These are phyloP conservation scores for Oncorhynchus nerka DNA, from an alignment of 2,113 vertebrate species.

Conservation along the genomic window DNA sequence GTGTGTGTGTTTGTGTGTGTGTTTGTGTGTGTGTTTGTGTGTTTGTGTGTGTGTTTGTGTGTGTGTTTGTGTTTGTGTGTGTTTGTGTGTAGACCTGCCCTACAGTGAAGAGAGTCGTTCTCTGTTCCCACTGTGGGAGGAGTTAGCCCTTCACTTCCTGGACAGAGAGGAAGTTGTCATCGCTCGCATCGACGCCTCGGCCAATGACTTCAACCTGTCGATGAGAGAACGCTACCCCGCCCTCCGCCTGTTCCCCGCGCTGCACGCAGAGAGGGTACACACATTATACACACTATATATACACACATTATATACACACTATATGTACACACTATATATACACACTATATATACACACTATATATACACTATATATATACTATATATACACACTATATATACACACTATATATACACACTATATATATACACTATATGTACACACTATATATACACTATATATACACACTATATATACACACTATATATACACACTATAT, in stretches of 20 bases:
- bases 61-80: no score
- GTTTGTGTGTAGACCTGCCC: conserved; percentile 76
- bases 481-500: no score
- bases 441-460: no score
- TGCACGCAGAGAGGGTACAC: conserved; percentile 68
- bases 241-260: conserved; percentile 84
- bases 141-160: conserved; percentile 77
- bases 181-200: conserved; percentile 84
- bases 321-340: no score
- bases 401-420: no score
- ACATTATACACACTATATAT: not conserved
- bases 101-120: conserved; percentile 77
- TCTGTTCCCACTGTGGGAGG: conserved; percentile 81
- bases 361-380: no score
- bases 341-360: no score
- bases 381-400: not conserved
- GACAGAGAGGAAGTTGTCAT: conserved; percentile 72
- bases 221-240: conserved; percentile 68
- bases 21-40: no score
- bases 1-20: no score
- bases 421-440: no score
- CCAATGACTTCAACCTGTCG: conserved; percentile 81
- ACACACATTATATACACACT: not conserved
- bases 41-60: no score
- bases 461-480: no score